Percentiles rank a stretch among this genome's conserved stretches.
Evolutionary conservation across 2,888 invertebrate species (phyloP).

Genomic region (Heliconius ismenius): DNA sequence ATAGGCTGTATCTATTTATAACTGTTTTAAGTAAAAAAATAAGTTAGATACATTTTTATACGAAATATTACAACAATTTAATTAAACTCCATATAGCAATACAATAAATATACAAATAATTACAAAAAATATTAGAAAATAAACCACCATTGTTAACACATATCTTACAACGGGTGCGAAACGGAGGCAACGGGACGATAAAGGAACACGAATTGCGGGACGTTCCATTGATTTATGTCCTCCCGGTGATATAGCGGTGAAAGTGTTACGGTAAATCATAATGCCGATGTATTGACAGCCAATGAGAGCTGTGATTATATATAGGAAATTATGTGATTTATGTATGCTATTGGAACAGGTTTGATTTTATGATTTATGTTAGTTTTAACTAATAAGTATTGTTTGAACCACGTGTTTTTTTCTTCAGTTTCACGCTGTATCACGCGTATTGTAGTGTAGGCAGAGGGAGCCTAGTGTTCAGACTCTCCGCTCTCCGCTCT

Average conservation of each 20-base stretch:
- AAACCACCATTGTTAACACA: conserved; percentile 30
- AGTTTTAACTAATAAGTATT: neutral
- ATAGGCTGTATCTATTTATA: too few relatives aligned
- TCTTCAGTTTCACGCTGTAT: neutral
- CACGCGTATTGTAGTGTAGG: too few relatives aligned
- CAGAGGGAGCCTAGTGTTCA: too few relatives aligned
- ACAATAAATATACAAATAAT: too few relatives aligned
- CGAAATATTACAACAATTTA: too few relatives aligned
- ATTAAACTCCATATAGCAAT: too few relatives aligned
- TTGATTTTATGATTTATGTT: conserved; percentile 36
- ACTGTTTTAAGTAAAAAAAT: too few relatives aligned
- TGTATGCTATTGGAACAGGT: conserved; percentile 46
- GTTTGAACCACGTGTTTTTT: neutral
- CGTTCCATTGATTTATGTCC: conserved; percentile 75
- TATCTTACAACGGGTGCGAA: conserved; percentile 32
- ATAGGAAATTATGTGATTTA: conserved; percentile 59
- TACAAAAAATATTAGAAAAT: neutral
- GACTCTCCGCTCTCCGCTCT: too few relatives aligned
- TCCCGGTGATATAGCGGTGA: conserved; percentile 59
- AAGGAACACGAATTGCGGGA: conserved; percentile 32
- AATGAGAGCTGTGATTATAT: conserved; percentile 68
- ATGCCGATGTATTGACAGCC: conserved; percentile 73
- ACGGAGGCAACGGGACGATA: conserved; percentile 27
- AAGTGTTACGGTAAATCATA: conserved; percentile 77
- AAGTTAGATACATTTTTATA: too few relatives aligned